These are phyloP conservation scores for Mola mola DNA, from an alignment of 2,113 vertebrate genomes.

Conservation along the genomic window DNA sequence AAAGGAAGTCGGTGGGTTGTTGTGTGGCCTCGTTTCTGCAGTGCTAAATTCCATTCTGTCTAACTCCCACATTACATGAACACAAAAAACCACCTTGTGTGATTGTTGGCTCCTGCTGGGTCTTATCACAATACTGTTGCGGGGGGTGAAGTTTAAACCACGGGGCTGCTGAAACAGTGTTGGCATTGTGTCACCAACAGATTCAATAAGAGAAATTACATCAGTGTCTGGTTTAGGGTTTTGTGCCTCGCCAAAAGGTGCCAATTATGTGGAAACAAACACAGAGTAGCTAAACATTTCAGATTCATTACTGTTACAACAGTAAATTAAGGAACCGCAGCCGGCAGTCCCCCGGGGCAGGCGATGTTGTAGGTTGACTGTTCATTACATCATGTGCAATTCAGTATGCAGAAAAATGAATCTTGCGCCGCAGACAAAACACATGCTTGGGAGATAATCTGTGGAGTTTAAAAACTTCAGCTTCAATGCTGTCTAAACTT, in stretches of 20 bases:
- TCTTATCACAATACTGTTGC: conserved; percentile 53
- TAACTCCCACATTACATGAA: conserved; percentile 57
- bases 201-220: conserved; percentile 65
- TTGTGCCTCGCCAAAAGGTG: conserved; percentile 48
- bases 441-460: conserved; percentile 15
- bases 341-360: neutral
- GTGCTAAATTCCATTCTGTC: conserved; percentile 51
- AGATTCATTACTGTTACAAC: conserved; percentile 42
- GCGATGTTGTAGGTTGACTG: conserved; percentile 22
- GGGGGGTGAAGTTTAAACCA: conserved; percentile 11
- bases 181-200: conserved; percentile 59
- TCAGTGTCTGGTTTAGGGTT: conserved; percentile 66
- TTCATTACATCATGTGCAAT: conserved; percentile 50
- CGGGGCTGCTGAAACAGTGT: conserved; percentile 57
- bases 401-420: conserved; percentile 2
- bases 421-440: conserved; percentile 5
- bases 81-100: conserved; percentile 69
- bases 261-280: conserved; percentile 40
- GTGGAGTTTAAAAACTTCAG: conserved; percentile 10
- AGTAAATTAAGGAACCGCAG: conserved; percentile 29
- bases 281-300: conserved; percentile 34
- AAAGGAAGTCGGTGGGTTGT: conserved; percentile 50
- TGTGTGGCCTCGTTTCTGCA: conserved; percentile 53
- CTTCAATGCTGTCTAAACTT: neutral
- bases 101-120: conserved; percentile 58